Conservation (phyloP, 2,797 vertebrate species). For the Pteropus rufus region DNA sequence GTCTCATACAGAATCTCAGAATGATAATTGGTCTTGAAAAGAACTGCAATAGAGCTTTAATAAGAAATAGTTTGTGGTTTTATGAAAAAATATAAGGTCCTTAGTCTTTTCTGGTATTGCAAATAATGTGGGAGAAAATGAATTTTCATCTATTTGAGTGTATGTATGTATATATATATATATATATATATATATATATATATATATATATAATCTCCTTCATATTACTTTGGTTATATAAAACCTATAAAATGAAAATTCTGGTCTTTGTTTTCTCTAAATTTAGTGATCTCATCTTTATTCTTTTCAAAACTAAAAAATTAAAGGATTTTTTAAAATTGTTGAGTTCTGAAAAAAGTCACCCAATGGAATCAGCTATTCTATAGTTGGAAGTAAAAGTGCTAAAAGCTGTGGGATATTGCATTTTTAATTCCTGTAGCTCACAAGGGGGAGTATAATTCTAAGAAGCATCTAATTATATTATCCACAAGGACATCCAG, state of each 20-base stretch:
- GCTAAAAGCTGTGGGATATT: background rate
- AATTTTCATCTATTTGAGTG: background rate
- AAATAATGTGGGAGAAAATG: background rate
- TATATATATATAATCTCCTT: background rate
- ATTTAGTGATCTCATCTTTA: background rate
- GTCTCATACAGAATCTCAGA: background rate
- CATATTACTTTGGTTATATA: background rate
- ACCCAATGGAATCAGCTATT: background rate
- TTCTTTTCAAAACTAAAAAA: background rate
- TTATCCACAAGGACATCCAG: background rate
- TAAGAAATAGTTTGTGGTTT: background rate
- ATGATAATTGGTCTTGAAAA: background rate
- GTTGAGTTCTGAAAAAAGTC: background rate
- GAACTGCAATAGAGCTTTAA: background rate
- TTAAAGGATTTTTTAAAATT: background rate
- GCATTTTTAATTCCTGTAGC: background rate
- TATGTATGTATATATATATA: background rate
- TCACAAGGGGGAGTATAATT: fast-evolving
- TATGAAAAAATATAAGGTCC: background rate
- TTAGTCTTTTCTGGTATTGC: background rate
- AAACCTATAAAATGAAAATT: background rate
- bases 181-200: too few relatives aligned
- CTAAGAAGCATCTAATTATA: background rate
- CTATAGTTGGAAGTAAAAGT: background rate
- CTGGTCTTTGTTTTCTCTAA: background rate